A percentile compares a stretch with the other conserved stretches of the same genome.
Conservation (phyloP, 2,888 invertebrate species). For the Hemistola chrysoprasaria region DNA sequence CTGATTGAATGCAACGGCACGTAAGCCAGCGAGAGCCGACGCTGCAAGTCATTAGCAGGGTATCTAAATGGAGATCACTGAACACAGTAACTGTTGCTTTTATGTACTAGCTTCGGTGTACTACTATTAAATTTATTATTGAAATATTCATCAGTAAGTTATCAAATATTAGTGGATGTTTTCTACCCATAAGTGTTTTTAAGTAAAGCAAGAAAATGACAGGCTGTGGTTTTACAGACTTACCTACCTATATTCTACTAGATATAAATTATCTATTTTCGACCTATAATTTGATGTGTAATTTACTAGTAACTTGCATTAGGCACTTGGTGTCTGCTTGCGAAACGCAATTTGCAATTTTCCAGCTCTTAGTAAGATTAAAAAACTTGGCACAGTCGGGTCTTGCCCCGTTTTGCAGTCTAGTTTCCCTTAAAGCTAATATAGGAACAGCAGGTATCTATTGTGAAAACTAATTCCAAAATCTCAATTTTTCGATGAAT, state of each 20-base stretch:
- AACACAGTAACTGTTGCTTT: too few relatives aligned
- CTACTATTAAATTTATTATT: not conserved
- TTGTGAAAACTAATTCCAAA: conserved; percentile 4
- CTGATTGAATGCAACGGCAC: conserved; percentile 21
- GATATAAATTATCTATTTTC: conserved; percentile 5
- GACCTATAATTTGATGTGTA: conserved; percentile 33
- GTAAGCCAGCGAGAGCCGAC: conserved; percentile 7
- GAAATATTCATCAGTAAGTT: too few relatives aligned
- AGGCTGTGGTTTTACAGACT: too few relatives aligned
- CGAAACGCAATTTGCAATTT: conserved; percentile 37
- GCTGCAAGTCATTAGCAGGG: conserved; percentile 17
- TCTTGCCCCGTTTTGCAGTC: conserved; percentile 33
- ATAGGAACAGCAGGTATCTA: too few relatives aligned
- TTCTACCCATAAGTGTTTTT: too few relatives aligned
- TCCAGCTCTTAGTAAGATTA: conserved; percentile 42
- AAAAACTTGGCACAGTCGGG: conserved; percentile 36
- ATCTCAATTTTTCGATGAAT: conserved; percentile 1
- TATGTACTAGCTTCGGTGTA: too few relatives aligned
- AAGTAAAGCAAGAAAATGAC: too few relatives aligned
- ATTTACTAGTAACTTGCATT: conserved; percentile 23
- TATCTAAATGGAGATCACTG: not conserved
- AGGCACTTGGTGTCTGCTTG: conserved; percentile 32
- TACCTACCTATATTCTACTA: not conserved
- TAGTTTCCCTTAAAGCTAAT: conserved; percentile 22
- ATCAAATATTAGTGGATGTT: too few relatives aligned